Evolutionary conservation across 2,113 vertebrate genomes (phyloP).

Genomic region (Eudyptes chrysolophus): DNA sequence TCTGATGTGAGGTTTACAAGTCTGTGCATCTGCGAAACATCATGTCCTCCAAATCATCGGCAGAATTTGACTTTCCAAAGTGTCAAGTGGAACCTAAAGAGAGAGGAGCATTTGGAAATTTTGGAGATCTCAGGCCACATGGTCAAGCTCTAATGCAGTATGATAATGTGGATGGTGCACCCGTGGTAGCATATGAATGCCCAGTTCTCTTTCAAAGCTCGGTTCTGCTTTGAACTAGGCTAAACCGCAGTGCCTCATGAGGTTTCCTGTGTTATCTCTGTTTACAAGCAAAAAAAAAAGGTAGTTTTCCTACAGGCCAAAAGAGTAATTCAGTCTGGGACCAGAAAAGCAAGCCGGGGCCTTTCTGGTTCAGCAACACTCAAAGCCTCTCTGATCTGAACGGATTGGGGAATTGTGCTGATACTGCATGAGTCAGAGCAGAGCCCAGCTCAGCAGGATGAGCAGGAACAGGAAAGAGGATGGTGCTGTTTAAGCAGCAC

Average conservation of each 20-base stretch:
- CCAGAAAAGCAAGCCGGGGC: slow-evolving; percentile 18
- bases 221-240: not conserved
- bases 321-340: slow-evolving; percentile 27
- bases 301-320: not conserved
- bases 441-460: slow-evolving; percentile 48
- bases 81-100: not conserved
- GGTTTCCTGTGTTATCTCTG: slow-evolving; percentile 4
- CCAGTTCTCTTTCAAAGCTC: not conserved
- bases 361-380: slow-evolving; percentile 58
- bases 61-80: not conserved
- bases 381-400: slow-evolving; percentile 56
- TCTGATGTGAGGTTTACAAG: not conserved
- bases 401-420: slow-evolving; percentile 34
- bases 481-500: not conserved
- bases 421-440: slow-evolving; percentile 59
- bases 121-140: not conserved
- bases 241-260: not conserved
- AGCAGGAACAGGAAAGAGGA: not conserved
- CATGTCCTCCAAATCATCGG: not conserved
- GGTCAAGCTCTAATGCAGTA: not conserved
- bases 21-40: not conserved
- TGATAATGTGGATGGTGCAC: not conserved
- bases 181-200: rapidly evolving
- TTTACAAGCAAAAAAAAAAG: not conserved
- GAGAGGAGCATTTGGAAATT: not conserved